Base-by-base conservation (phyloP, 2,113 vertebrate species). In the Neomonachus schauinslandi region DNA sequence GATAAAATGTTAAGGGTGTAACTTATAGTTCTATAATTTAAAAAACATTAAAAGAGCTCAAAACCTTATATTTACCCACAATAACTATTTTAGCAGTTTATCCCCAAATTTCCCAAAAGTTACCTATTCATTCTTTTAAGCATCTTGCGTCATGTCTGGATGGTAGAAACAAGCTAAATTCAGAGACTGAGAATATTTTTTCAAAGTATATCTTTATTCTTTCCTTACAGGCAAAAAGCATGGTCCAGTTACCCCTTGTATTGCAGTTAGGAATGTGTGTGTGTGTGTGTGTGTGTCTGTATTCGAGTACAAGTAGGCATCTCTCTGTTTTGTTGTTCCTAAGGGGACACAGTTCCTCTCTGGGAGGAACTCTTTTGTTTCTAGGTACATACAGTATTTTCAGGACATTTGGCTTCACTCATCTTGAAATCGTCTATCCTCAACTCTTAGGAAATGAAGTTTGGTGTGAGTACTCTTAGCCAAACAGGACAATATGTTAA, bases 91-190 rank as follows among this genome's bases (percentile, higher is more conserved):
- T 39, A 74, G 42, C 7, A 77, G 22, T 67, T 69, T 15, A 84
- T 0, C 3, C 14, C 87, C 24, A 76, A 18, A 49, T 76, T 7
- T 88, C 16, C 79, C 33, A 80, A 76, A n/a, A n/a, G 1, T 95
- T 77, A 36, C 39, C 42, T 83, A 33, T 13, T 42, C 36, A 72
- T 77, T 87, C 46, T 82, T 90, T 94, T 85, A 16, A 42, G 53
- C 7, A 19, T 28, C 51, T 69, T 49, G 2, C 77, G 18, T 57
- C 82, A 42, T 82, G 18, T 95, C 42, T 57, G 15, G 24, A 89
- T 76, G 42, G 21, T 42, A 81, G 51, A 96, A 92, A 93, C 22
- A 83, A 86, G 18, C 46, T 95, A 36, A 94, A 57, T 15, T 83
- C 24, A 92, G 55, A 94, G 33, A 67, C 14, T 49, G 39, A 88